Conservation (phyloP, 2,888 invertebrate species). For the Lutraria lutraria region DNA sequence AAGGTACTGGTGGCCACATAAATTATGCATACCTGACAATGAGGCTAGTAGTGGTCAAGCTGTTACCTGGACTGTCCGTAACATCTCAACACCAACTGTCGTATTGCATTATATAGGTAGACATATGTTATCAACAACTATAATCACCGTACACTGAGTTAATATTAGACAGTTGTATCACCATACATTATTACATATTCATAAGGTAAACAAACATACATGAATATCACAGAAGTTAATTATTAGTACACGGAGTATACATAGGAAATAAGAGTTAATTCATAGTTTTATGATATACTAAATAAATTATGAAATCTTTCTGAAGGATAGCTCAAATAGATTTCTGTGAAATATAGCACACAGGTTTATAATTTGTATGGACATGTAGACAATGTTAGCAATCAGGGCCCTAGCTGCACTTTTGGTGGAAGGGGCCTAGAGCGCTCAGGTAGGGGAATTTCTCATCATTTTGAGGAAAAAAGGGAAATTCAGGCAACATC, state of each 20-base stretch:
- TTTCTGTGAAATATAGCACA: too few relatives aligned
- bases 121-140: not conserved
- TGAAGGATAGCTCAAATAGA: too few relatives aligned
- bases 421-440: too few relatives aligned
- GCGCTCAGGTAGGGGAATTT: too few relatives aligned
- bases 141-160: not conserved
- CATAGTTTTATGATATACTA: too few relatives aligned
- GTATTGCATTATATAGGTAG: not conserved
- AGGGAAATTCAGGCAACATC: too few relatives aligned
- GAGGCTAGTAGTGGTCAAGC: not conserved
- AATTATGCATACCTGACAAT: not conserved
- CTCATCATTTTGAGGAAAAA: too few relatives aligned
- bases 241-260: too few relatives aligned
- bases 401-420: not conserved
- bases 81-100: not conserved
- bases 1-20: not conserved
- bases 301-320: too few relatives aligned
- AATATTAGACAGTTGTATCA: not conserved
- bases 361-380: too few relatives aligned
- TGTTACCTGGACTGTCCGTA: not conserved
- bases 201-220: not conserved
- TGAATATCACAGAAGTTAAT: not conserved
- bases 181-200: not conserved
- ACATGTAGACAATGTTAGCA: not conserved
- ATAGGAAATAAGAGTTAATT: too few relatives aligned